Conservation (phyloP, 2,113 vertebrate genomes). For the Sorex fumeus region DNA sequence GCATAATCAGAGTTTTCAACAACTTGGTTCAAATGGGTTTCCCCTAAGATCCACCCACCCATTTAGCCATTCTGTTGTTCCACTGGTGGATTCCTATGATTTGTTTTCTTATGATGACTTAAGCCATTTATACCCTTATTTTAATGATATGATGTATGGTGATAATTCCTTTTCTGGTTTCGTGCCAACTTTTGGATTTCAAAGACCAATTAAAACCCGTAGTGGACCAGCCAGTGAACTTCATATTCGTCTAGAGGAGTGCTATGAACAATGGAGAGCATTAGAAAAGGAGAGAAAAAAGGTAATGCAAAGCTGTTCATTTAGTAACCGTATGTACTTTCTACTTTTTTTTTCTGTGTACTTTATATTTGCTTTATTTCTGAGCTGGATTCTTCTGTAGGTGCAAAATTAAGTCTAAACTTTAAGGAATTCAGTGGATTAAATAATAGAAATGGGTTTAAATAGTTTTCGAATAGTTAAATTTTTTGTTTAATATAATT, state of each 20-base stretch:
- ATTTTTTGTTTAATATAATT: too few relatives aligned
- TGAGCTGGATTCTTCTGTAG: conserved; percentile 60
- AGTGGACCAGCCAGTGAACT: conserved; percentile 88
- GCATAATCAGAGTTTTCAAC: conserved; percentile 82
- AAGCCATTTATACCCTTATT: conserved; percentile 86
- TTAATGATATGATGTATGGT: conserved; percentile 84
- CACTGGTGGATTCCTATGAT: conserved; percentile 86
- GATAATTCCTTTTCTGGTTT: conserved; percentile 85
- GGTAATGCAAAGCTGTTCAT: conserved; percentile 85
- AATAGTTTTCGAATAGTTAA: too few relatives aligned
- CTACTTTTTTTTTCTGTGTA: conserved; percentile 30
- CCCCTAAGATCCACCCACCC: conserved; percentile 81
- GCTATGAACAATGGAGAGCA: conserved; percentile 91
- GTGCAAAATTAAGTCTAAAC: conserved; percentile 53
- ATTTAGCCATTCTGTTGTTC: conserved; percentile 82
- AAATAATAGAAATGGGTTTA: conserved; percentile 23
- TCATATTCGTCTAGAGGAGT: conserved; percentile 89
- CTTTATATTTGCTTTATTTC: conserved; percentile 63
- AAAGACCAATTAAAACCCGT: conserved; percentile 87
- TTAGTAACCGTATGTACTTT: conserved; percentile 12
- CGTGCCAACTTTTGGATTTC: conserved; percentile 85
- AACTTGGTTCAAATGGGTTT: conserved; percentile 82
- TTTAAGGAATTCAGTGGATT: conserved; percentile 59
- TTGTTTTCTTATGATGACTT: conserved; percentile 86
- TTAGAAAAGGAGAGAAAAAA: conserved; percentile 92